These are phyloP conservation scores for Enteromius anoplus DNA, from an alignment of 2,797 vertebrate genomes.

Conservation along the genomic window DNA sequence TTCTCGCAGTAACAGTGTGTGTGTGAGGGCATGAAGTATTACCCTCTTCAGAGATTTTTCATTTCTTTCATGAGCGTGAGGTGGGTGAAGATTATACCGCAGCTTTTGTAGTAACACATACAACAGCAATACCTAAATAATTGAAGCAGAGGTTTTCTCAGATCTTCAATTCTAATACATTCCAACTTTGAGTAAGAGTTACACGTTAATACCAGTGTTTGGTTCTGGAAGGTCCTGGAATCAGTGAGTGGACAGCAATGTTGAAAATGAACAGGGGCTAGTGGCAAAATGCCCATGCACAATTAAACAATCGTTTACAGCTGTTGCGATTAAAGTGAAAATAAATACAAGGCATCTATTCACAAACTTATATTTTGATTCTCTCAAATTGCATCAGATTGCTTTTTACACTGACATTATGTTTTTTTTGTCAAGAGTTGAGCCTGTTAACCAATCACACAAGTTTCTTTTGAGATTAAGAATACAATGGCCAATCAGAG, in stretches of 20 bases:
- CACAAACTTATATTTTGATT: no score
- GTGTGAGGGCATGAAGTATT: constrained; percentile 37
- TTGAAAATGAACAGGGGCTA: no score
- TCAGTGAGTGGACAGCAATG: background rate
- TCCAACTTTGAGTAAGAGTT: background rate
- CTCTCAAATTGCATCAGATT: no score
- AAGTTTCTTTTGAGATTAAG: no score
- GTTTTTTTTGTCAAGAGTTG: no score
- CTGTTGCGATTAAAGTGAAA: no score
- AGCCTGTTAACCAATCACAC: no score
- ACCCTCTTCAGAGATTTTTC: constrained; percentile 44
- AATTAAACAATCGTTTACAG: no score
- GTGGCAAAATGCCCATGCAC: no score
- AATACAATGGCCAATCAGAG: no score
- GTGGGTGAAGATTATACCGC: constrained; percentile 20
- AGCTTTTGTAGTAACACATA: constrained; percentile 27
- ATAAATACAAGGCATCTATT: no score
- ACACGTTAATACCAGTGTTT: background rate
- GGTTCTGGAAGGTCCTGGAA: background rate
- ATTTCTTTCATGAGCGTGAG: constrained; percentile 1
- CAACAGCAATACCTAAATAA: background rate
- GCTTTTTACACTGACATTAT: no score
- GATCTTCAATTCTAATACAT: background rate
- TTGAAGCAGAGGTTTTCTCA: background rate
- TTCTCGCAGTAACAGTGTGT: constrained; percentile 30